Base-by-base conservation (phyloP, 1,140 invertebrate genomes). In the Portunus trituberculatus region DNA sequence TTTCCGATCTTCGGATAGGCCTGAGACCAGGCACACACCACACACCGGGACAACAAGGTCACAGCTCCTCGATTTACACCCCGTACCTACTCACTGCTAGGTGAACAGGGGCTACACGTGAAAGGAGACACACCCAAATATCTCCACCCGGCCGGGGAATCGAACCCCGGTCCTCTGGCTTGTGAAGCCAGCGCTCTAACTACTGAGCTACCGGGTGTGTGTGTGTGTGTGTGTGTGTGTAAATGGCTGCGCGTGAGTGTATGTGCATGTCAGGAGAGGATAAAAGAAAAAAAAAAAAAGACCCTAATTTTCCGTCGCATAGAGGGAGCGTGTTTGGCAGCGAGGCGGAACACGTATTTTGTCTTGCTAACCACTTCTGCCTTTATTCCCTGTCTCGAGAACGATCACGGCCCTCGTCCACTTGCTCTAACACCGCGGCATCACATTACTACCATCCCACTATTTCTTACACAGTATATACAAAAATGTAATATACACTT, bases 191-290 rank as follows among this genome's bases (percentile, higher is more conserved):
- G n/a, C n/a, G n/a, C n/a, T n/a, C n/a, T n/a, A n/a, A n/a, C n/a
- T 89, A 39, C n/a, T n/a, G n/a, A n/a, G n/a, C n/a, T n/a, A n/a
- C n/a, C n/a, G n/a, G n/a, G n/a, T n/a, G n/a, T 89, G 87, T 89
- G 87, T 91, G 89, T 91, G 46, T 91, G 89, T 91, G 46, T 91
- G 46, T 91, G 46, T 59, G 39, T 46, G 39, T 89, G 87, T 46
- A 16, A 45, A 39, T 84, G 87, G 25, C 7, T 46, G 39, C 20
- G 39, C 16, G 39, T 46, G 46, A 48, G 46, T 52, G 46, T 52
- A 46, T 91, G 46, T 59, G 89, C 48, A 46, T 59, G 83, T 84
- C 31, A 84, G 31, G n/a, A 84, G 16, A 84, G 83, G 28, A 82
- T 2, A 25, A 82, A 28, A 25, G 3, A 25, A 25, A 28, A 25